Percentiles rank a stretch among this genome's conserved stretches.
phyloP scores from a whole-genome alignment of 2,888 invertebrate genomes.

The Phorcus lineatus region DNA sequence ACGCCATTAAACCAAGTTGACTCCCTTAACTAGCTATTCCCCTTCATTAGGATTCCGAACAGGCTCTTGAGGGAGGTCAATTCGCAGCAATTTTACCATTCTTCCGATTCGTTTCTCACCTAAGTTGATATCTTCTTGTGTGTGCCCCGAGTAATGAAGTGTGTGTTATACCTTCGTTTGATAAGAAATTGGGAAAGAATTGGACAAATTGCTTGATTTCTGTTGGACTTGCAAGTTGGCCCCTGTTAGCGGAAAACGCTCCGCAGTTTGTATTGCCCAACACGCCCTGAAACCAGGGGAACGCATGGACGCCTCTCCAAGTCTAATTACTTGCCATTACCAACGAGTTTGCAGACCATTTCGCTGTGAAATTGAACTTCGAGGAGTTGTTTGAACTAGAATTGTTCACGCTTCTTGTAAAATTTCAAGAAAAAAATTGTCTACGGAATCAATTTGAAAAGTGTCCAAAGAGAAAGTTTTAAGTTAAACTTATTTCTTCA shows the following conservation, averaged over 20 bases:
- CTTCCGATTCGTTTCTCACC: constrained; percentile 18
- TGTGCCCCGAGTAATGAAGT: neutral
- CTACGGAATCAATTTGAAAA: too few species aligned
- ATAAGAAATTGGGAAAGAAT: constrained; percentile 11
- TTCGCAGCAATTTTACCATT: constrained; percentile 17
- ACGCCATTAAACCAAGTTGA: constrained; percentile 22
- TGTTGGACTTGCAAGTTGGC: neutral
- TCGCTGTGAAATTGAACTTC: neutral
- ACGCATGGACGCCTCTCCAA: neutral
- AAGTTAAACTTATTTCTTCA: too few species aligned
- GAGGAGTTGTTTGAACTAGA: neutral
- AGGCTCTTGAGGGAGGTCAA: constrained; percentile 1
- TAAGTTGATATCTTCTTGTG: constrained; percentile 16
- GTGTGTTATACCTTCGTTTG: constrained; percentile 10
- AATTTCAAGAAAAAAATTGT: too few species aligned
- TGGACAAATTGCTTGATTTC: constrained; percentile 11
- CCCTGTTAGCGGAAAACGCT: neutral
- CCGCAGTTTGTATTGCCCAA: neutral
- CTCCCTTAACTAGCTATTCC: constrained; percentile 38
- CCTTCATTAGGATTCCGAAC: constrained; percentile 32
- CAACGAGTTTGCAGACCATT: neutral
- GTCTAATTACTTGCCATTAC: neutral
- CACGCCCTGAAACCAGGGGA: neutral
- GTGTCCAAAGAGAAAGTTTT: too few species aligned
- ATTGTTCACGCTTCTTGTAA: neutral